Evolutionary conservation across 2,113 vertebrate genomes (phyloP).

Genomic region (Cyanoliseus patagonus): DNA sequence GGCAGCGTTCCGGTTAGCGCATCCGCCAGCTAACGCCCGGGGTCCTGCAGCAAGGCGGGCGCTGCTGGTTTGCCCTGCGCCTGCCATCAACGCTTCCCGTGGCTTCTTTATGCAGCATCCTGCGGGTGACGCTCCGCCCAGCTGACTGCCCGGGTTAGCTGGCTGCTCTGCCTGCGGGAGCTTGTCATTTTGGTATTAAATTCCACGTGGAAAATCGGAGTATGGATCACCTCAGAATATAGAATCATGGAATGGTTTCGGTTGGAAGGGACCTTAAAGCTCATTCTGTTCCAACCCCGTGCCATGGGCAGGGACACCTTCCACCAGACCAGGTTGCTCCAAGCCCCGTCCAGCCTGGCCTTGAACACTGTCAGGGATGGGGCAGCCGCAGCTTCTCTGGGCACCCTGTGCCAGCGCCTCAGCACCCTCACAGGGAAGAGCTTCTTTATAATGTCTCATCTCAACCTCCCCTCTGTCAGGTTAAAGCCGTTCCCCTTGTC

Average conservation of each 20-base stretch:
- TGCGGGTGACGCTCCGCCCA: not conserved
- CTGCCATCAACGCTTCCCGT: rapidly evolving
- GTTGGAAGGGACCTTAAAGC: not conserved
- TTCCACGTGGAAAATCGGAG: rapidly evolving
- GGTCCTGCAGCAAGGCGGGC: rapidly evolving
- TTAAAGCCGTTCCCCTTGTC: not conserved
- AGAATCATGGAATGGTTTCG: not conserved
- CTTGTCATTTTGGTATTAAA: not conserved
- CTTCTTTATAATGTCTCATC: not conserved
- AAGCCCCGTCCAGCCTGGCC: not conserved
- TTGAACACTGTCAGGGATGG: not conserved
- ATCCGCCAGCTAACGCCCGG: rapidly evolving
- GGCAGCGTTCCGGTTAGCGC: rapidly evolving
- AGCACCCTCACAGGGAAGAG: not conserved
- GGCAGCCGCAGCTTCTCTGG: not conserved
- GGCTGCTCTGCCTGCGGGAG: rapidly evolving
- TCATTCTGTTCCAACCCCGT: not conserved
- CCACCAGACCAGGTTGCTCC: no score
- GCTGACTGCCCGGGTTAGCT: rapidly evolving
- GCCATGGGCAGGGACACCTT: not conserved
- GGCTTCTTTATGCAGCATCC: not conserved
- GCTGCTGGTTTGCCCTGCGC: rapidly evolving
- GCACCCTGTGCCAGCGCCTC: not conserved
- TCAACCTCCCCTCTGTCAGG: not conserved
- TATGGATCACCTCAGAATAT: not conserved